A percentile compares a stretch with the other conserved stretches of the same genome.
phyloP scores from a whole-genome alignment of 2,113 vertebrate genomes.

The Stictonetta naevosa region DNA sequence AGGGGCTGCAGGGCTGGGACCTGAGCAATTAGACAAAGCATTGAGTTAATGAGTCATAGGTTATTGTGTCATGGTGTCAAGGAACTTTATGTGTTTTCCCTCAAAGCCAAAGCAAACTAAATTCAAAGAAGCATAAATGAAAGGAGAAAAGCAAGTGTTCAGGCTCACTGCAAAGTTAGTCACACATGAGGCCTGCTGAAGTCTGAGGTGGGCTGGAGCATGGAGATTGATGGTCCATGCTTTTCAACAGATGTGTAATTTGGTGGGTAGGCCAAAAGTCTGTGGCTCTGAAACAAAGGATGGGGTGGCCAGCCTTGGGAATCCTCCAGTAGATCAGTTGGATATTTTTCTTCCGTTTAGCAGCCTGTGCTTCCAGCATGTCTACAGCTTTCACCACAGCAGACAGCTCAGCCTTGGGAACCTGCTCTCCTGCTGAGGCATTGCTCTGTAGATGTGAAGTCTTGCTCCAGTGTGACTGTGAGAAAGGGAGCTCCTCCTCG shows the following conservation, averaged over 20 bases:
- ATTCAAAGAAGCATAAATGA: slow-evolving; percentile 45
- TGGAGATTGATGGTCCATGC: not conserved
- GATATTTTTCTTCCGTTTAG: slow-evolving; percentile 1
- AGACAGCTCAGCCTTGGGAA: not conserved
- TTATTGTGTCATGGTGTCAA: slow-evolving; percentile 42
- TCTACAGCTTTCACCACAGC: not conserved
- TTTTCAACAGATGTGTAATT: slow-evolving; percentile 49
- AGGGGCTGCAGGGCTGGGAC: not conserved
- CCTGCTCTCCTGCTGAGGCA: rapidly evolving
- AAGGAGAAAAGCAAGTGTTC: slow-evolving; percentile 60
- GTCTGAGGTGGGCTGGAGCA: slow-evolving; percentile 31
- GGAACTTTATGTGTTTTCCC: slow-evolving; percentile 46
- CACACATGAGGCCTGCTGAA: slow-evolving; percentile 51
- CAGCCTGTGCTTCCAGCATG: not conserved
- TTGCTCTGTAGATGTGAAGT: not conserved
- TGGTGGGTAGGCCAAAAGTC: slow-evolving; percentile 3
- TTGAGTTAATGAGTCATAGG: slow-evolving; percentile 50
- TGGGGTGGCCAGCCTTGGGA: slow-evolving; percentile 22
- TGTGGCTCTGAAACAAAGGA: not conserved
- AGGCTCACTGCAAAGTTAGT: slow-evolving; percentile 66
- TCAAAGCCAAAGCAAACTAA: slow-evolving; percentile 57
- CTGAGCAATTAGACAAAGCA: slow-evolving; percentile 9
- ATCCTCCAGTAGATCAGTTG: not conserved
- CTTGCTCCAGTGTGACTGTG: not conserved
- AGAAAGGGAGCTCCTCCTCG: not conserved